A percentile compares a stretch with the other conserved stretches of the same genome.
phyloP scores from a whole-genome alignment of 2,888 invertebrate genomes.

The Ophion costatus region DNA sequence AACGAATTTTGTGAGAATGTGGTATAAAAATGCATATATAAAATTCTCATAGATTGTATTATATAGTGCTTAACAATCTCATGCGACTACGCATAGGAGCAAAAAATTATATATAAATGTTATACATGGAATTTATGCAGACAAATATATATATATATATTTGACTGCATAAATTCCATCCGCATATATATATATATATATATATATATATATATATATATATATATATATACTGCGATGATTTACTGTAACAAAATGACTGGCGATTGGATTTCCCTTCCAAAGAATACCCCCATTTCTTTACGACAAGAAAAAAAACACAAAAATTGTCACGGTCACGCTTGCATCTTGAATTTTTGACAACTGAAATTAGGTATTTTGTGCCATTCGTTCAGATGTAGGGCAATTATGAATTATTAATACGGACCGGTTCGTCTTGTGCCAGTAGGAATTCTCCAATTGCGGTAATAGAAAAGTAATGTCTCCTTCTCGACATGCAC shows the following conservation, averaged over 20 bases:
- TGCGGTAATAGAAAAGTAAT: conserved; percentile 81
- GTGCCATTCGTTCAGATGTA: background rate
- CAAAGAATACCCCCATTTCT: background rate
- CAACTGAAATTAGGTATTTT: too few species aligned
- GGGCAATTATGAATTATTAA: conserved; percentile 16
- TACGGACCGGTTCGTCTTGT: background rate
- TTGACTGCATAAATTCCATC: too few species aligned
- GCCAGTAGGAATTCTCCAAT: conserved; percentile 73
- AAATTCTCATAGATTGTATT: too few species aligned
- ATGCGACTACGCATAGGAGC: too few species aligned
- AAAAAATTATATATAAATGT: too few species aligned
- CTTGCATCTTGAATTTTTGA: too few species aligned
- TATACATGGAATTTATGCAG: too few species aligned
- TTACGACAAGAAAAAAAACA: background rate
- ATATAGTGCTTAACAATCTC: too few species aligned
- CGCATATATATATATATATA: too few species aligned
- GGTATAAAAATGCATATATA: too few species aligned
- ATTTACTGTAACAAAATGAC: background rate
- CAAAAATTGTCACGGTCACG: too few species aligned
- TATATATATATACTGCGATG: background rate
- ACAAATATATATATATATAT: background rate
- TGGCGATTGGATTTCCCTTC: background rate
- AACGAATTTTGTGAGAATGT: too few species aligned
- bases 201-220: background rate
- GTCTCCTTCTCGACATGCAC: conserved; percentile 65